Evolutionary conservation across 2,113 vertebrate species (phyloP), one percentile per base, ranked within the genome.

Genomic region (Nestor notabilis): DNA sequence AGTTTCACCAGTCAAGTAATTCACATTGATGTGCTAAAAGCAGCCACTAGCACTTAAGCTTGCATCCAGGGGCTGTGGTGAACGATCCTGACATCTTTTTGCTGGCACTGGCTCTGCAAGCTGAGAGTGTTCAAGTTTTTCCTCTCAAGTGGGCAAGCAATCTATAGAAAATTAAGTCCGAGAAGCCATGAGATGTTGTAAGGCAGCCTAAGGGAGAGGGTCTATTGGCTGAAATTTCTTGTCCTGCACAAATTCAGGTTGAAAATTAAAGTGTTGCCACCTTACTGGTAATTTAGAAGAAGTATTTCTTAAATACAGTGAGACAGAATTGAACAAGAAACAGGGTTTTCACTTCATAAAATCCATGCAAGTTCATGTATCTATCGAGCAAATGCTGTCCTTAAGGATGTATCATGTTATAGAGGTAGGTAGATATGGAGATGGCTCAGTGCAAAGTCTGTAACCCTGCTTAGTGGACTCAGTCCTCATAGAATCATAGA

Each of bases 111-210:
- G 95, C 95, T 98, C 94, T 94, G 92, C 93, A 90, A 95, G 96
- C 92, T 96, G 97, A 13, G 85, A 95, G 95, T 93, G 96, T 98
- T 98, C 98, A 96, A 95, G 95, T 97, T 97, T 98, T 98, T 99
- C 95, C 98, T 98, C 98, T 98, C 88, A 95, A 98, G 97, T 97
- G 98, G 98, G 97, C 98, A 98, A 97, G 98, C 98, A 98, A 98
- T 98, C 98, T 99, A 97, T 90, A 97, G 98, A 98, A 98, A 99
- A 99, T 98, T 98, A 98, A 98, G 98, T 97, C 98, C 98, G 98
- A 98, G 98, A 98, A 98, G 97, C 96, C 80, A n/a, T 13, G 69
- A 84, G 90, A 72, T 83, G 75, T 44, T 72, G 70, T 61, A 74
- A 91, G 87, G 90, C 87, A 74, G 81, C 58, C 83, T 90, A 86